Percentiles rank a stretch among this genome's conserved stretches.
These are phyloP conservation scores for Drosophila anomalipes DNA, from an alignment of 2,888 invertebrate species.

Conservation along the genomic window DNA sequence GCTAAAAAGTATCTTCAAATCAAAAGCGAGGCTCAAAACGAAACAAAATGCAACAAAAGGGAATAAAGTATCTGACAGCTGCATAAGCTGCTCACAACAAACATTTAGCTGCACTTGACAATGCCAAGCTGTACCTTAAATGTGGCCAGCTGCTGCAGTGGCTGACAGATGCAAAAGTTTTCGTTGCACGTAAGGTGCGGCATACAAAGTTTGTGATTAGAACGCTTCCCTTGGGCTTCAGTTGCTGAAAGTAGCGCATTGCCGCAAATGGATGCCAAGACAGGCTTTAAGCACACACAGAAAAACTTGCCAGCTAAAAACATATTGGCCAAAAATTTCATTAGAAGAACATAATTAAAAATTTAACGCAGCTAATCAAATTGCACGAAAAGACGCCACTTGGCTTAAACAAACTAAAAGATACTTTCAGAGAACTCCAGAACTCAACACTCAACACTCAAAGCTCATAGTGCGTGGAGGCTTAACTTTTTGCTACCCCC, in stretches of 20 bases:
- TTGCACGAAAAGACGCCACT: constrained; percentile 38
- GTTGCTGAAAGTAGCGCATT: constrained; percentile 12
- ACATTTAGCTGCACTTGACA: constrained; percentile 33
- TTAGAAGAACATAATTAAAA: constrained; percentile 50
- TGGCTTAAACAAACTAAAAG: constrained; percentile 46
- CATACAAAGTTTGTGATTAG: constrained; percentile 9
- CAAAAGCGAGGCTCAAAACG: constrained; percentile 2
- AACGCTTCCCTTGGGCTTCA: not conserved
- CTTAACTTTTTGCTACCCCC: constrained; percentile 44
- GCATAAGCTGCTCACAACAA: constrained; percentile 4
- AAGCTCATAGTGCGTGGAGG: constrained; percentile 59
- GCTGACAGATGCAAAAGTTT: constrained; percentile 37
- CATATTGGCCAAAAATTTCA: constrained; percentile 34
- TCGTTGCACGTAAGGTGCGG: not conserved
- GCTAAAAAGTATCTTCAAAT: constrained; percentile 10
- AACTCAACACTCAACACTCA: constrained; percentile 44
- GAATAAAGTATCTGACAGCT: constrained; percentile 20
- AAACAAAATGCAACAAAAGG: not conserved
- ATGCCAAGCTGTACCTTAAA: constrained; percentile 9
- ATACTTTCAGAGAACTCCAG: constrained; percentile 54
- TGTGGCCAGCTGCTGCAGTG: constrained; percentile 15
- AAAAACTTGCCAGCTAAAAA: not conserved
- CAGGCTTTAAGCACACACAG: not conserved
- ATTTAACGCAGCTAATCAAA: constrained; percentile 58
- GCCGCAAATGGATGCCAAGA: not conserved